Conservation (phyloP, 2,888 invertebrate species). For the Drosophila melanosoma region DNA sequence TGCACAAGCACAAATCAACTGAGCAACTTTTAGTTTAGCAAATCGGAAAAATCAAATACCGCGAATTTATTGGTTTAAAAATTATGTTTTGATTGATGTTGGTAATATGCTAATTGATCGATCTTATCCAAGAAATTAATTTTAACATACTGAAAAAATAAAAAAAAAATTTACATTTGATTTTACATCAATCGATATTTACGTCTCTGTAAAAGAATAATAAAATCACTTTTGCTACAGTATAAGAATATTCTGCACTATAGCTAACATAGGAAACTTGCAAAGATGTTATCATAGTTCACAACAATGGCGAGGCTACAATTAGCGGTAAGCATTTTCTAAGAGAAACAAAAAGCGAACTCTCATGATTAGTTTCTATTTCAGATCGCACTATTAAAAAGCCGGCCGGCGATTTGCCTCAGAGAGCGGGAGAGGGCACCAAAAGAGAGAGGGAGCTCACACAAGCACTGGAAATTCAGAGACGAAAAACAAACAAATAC, state of each 20-base stretch:
- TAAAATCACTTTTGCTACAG: neutral
- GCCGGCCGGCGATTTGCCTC: conserved; percentile 49
- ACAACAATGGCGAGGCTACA: neutral
- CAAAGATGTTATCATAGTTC: neutral
- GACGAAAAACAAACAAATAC: conserved; percentile 37
- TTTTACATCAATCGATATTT: neutral
- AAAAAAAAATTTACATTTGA: neutral
- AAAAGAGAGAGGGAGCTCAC: conserved; percentile 17
- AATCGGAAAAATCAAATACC: neutral
- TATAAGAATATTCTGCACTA: neutral
- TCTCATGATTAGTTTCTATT: conserved; percentile 7
- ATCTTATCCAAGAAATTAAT: neutral
- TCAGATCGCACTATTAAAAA: conserved; percentile 8
- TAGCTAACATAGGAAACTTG: neutral
- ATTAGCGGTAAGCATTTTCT: neutral
- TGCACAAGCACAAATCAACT: conserved; percentile 7
- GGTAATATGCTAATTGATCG: neutral
- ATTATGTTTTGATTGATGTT: neutral
- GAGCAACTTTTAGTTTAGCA: conserved; percentile 2
- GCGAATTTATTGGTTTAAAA: conserved; percentile 3
- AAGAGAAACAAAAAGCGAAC: conserved; percentile 1
- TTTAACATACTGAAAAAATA: neutral
- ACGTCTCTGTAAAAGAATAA: neutral
- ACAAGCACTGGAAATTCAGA: conserved; percentile 38
- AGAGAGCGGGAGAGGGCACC: conserved; percentile 11